Percentiles rank a stretch among this genome's conserved stretches.
Conservation (phyloP, 2,797 vertebrate genomes). For the Lemur catta region DNA sequence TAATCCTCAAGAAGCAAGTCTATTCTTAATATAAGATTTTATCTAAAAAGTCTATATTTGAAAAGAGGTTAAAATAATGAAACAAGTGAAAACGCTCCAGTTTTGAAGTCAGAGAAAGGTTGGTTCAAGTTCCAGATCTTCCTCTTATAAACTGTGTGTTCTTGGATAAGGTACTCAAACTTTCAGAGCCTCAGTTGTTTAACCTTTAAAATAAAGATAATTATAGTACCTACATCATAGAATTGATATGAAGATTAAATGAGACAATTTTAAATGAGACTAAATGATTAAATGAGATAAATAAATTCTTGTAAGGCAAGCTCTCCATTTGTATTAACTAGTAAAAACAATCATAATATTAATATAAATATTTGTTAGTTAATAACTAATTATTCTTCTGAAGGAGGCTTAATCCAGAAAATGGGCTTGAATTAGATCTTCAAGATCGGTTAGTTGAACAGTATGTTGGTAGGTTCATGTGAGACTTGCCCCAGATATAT, state of each 20-base stretch:
- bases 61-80: conserved; percentile 36
- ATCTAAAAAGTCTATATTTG: conserved; percentile 7
- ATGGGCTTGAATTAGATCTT: conserved; percentile 1
- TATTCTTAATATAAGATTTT: conserved; percentile 34
- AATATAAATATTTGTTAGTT: neutral
- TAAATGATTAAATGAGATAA: neutral
- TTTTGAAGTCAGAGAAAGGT: neutral
- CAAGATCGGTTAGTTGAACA: neutral
- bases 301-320: neutral
- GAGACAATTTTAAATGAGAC: conserved; percentile 15
- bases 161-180: neutral
- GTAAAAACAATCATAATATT: neutral
- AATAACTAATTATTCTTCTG: conserved; percentile 14
- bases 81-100: neutral
- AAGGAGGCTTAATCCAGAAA: neutral
- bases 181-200: neutral
- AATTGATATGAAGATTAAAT: neutral
- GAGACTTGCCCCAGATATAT: neutral
- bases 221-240: neutral
- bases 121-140: neutral
- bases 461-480: neutral
- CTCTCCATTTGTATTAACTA: neutral
- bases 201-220: conserved; percentile 29
- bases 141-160: neutral
- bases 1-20: conserved; percentile 31